Evolutionary conservation across 2,888 invertebrate genomes (phyloP), one percentile per base, ranked within the genome.

Genomic region (Pyrochroa serraticornis): DNA sequence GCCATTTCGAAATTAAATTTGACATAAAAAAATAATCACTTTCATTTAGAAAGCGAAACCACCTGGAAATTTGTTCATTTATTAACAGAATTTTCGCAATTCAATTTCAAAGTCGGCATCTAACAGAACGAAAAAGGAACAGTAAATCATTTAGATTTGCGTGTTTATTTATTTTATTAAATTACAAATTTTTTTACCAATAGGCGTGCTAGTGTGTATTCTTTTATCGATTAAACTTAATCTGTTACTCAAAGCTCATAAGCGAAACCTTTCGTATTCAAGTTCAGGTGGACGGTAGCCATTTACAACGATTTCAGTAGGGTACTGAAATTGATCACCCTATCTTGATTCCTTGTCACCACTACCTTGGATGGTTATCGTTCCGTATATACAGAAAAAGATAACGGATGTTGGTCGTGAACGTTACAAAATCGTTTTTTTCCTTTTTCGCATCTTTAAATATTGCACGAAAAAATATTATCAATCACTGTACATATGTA

Each of bases 1-100:
- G 42, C 35, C 43, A 8, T 50, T 35, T 43, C 36, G 36, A 50
- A 50, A 58, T 60, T 63, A 62, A 62, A 64, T 64, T 39, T 49
- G 46, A 46, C 37, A 43, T 50, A 42, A 43, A 33, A 8, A n/a
- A 39, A 30, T 33, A 48, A 39, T 39, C n/a, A 47, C 43, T 32
- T 14, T 43, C 41, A 49, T 49, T 42, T 49, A 41, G 10, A 49
- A 49, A 49, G 9, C 46, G 36, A 36, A 31, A 36, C 38, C 32
- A 47, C 9, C 14, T 12, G 9, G 14, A 45, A 45, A 35, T 31
- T 12, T 5, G 22, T 22, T 38, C 30, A n/a, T 38, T 12, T 41
- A 12, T 10, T 13, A 30, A 10, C 8, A 43, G 31, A 33, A 39
- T 34, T 41, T 33, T 41, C 10, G 41, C 43, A 34, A n/a, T 14